Conservation (phyloP, 1,140 invertebrate species). For the Trichonephila clavipes region DNA sequence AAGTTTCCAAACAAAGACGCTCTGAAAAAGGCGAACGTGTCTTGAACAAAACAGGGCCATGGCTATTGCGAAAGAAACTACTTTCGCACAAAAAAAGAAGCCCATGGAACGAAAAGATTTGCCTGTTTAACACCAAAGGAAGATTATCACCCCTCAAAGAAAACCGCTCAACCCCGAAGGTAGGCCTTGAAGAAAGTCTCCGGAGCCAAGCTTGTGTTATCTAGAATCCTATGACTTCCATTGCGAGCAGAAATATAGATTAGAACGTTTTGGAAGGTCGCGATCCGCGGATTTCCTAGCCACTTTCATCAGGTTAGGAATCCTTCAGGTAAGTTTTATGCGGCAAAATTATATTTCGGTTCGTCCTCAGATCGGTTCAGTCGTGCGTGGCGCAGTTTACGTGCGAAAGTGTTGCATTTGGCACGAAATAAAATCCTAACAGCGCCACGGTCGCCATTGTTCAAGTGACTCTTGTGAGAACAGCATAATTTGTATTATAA, state of each 20-base stretch:
- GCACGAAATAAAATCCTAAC: neutral
- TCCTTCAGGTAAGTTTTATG: neutral
- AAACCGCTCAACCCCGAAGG: constrained; percentile 43
- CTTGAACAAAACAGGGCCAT: constrained; percentile 59
- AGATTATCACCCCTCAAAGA: constrained; percentile 37
- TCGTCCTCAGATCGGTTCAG: neutral
- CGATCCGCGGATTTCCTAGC: neutral
- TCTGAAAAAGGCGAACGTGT: neutral
- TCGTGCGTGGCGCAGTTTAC: constrained; percentile 5
- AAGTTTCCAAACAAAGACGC: too few relatives aligned
- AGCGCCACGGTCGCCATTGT: neutral
- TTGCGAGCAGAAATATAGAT: neutral
- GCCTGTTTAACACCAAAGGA: neutral
- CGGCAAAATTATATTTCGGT: neutral
- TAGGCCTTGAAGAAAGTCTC: constrained; percentile 20
- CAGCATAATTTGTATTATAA: neutral
- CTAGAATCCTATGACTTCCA: neutral
- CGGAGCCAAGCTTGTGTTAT: neutral
- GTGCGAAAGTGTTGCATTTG: constrained; percentile 9
- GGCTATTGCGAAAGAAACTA: neutral
- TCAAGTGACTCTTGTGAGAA: neutral
- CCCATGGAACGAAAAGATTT: neutral
- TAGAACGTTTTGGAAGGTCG: neutral
- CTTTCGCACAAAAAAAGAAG: neutral
- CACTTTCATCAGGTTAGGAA: neutral